Evolutionary conservation across 2,113 vertebrate species (phyloP).

Genomic region (Pituophis catenifer): DNA sequence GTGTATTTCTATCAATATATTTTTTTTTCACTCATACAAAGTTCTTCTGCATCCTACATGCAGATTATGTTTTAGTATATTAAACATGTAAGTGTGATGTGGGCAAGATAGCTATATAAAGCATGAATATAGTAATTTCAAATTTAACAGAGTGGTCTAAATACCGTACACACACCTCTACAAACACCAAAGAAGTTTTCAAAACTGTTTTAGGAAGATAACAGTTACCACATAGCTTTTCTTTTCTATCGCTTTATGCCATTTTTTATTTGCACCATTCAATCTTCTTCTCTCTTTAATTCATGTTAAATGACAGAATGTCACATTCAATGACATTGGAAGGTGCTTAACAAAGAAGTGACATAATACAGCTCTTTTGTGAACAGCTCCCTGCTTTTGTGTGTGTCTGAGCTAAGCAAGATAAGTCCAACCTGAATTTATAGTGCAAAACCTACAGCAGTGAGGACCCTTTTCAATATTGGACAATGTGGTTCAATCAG

Average conservation of each 20-base stretch:
- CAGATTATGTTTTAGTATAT: background rate
- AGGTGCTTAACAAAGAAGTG: conserved; percentile 30
- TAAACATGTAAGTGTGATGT: background rate
- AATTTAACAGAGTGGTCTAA: background rate
- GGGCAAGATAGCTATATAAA: background rate
- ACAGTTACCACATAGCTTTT: background rate
- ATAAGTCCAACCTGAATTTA: conserved; percentile 18
- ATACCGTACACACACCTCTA: background rate
- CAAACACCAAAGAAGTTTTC: background rate
- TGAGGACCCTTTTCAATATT: background rate
- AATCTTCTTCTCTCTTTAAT: conserved; percentile 5
- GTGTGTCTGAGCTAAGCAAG: conserved; percentile 18
- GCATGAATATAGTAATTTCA: background rate
- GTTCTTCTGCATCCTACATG: background rate
- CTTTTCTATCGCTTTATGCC: conserved; percentile 20
- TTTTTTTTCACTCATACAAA: background rate
- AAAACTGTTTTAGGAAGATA: background rate
- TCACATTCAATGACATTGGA: conserved; percentile 18
- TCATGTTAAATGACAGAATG: conserved; percentile 38
- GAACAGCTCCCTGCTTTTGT: conserved; percentile 1
- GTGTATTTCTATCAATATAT: background rate
- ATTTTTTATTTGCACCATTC: conserved; percentile 15
- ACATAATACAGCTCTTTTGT: conserved; percentile 4
- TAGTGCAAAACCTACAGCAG: background rate
- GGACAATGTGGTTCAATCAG: background rate